Evolutionary conservation across 2,888 invertebrate genomes (phyloP), one percentile per base, ranked within the genome.

Genomic region (Embidobia sp.): DNA sequence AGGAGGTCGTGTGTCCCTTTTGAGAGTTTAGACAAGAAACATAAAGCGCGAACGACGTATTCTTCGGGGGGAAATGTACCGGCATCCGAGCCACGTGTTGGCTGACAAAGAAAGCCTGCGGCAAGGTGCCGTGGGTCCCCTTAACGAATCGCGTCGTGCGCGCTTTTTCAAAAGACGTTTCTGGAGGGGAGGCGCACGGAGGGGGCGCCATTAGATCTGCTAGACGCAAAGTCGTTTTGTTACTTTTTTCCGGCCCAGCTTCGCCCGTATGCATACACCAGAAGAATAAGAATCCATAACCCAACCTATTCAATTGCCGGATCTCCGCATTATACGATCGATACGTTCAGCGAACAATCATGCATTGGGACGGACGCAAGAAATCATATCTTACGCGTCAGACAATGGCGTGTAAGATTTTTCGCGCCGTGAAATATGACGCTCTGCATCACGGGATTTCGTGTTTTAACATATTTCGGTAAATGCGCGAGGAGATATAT

Each of bases 21-120:
- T 70, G 64, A 66, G 70, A 57, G 78, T 67, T 64, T 76, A 75
- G 79, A 80, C 75, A 80, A 77, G 72, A 72, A 59, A 55, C 70
- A 51, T 59, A 79, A 61, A 77, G 75, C 78, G 69, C 63, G 49
- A 76, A 49, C 49, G 72, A 73, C 64, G 59, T 37, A 63, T 55
- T 66, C 35, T 64, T 49, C 40, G 15, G 63, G 57, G 70, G 55
- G 77, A 75, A 72, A 57, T 44, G 59, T 40, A 70, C 79, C 76
- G 78, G 79, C 44, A 63, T 72, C 77, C 61, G 72, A 81, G 88
- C 88, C 88, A 89, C 89, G 88, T 87, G 89, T 88, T 86, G 81
- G 78, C 80, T 78, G 84, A 87, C 87, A 88, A 88, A 84, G 85
- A 80, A 67, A 77, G 76, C 82, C 84, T 48, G 80, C 80, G 85